These are phyloP conservation scores for Brenthis hecate DNA, from an alignment of 2,888 invertebrate genomes.

Conservation along the genomic window DNA sequence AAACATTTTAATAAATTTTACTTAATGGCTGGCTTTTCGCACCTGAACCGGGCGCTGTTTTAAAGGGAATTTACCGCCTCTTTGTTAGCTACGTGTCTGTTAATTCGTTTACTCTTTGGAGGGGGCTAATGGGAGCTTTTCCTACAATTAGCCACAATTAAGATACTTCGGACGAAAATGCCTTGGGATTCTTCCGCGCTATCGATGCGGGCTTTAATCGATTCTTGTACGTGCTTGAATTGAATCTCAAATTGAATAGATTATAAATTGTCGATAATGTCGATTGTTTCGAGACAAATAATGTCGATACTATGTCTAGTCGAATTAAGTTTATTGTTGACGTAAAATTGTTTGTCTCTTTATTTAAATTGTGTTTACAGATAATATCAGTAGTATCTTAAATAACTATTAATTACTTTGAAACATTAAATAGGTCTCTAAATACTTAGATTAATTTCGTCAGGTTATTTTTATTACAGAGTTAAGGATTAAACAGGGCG, in stretches of 20 bases:
- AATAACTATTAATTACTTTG: neutral
- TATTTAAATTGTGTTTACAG: slow-evolving; percentile 2
- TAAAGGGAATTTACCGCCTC: slow-evolving; percentile 73
- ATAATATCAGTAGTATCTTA: slow-evolving; percentile 30
- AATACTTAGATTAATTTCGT: too few relatives aligned
- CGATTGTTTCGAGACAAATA: slow-evolving; percentile 24
- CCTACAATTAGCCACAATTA: slow-evolving; percentile 79
- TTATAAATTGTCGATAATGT: slow-evolving; percentile 20
- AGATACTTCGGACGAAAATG: slow-evolving; percentile 67
- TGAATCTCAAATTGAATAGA: slow-evolving; percentile 20
- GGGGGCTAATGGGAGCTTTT: slow-evolving; percentile 73
- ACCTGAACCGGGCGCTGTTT: slow-evolving; percentile 70
- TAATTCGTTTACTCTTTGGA: slow-evolving; percentile 78
- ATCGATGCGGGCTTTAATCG: slow-evolving; percentile 31
- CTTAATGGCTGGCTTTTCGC: slow-evolving; percentile 70
- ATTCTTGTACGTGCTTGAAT: slow-evolving; percentile 24
- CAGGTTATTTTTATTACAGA: too few relatives aligned
- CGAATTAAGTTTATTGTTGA: slow-evolving; percentile 49
- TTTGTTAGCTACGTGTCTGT: slow-evolving; percentile 68
- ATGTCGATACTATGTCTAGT: neutral
- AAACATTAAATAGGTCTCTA: too few relatives aligned
- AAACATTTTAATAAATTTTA: slow-evolving; percentile 70
- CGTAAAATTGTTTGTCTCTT: slow-evolving; percentile 2
- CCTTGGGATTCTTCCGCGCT: slow-evolving; percentile 46
- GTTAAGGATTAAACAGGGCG: too few relatives aligned